Evolutionary conservation across 2,113 vertebrate species (phyloP), one percentile per base, ranked within the genome.

Genomic region (Paraplagusia blochii): DNA sequence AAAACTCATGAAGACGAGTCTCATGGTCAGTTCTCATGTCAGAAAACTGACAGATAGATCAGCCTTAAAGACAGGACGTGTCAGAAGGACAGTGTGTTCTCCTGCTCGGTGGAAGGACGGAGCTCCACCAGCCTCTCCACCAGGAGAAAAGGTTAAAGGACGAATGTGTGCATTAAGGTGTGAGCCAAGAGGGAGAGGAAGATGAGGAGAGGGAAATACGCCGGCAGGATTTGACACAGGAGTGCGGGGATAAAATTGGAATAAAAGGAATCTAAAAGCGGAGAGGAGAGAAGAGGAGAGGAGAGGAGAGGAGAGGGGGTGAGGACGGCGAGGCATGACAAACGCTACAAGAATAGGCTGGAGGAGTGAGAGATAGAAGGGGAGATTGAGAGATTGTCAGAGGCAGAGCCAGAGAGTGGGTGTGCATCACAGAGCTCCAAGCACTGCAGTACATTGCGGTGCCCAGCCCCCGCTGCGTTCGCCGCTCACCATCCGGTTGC

Each of bases 381-480:
- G 51, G 70, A 76, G 77, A 79, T 62, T 59, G 75, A 77, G 74
- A 74, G 78, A 71, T 35, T 69, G 77, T 79, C 75, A 72, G 68
- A 76, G 76, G 68, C 63, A 69, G 80, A 77, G 76, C 48, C 39
- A 65, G 77, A 60, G 84, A 84, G 87, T 86, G 87, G 82, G 85
- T 83, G 87, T 89, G 85, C 79, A 63, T 72, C 58, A 68, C 81
- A 40, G 80, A 74, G 87, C 81, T 66, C 56, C 72, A 66, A 86
- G 84, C 82, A 87, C 87, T 88, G 87, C 87, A 87, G 87, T 78
- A 87, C 85, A 84, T 87, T 88, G 87, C 85, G 29, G 87, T 85
- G 87, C 87, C 87, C 87, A 88, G 87, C 87, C 87, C 87, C 84
- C 81, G 85, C 85, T 82, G 87, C 33, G 84, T 76, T 73, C 83